These are phyloP conservation scores for Rallus crepitans DNA, from an alignment of 2,797 vertebrate genomes.

Conservation along the genomic window DNA sequence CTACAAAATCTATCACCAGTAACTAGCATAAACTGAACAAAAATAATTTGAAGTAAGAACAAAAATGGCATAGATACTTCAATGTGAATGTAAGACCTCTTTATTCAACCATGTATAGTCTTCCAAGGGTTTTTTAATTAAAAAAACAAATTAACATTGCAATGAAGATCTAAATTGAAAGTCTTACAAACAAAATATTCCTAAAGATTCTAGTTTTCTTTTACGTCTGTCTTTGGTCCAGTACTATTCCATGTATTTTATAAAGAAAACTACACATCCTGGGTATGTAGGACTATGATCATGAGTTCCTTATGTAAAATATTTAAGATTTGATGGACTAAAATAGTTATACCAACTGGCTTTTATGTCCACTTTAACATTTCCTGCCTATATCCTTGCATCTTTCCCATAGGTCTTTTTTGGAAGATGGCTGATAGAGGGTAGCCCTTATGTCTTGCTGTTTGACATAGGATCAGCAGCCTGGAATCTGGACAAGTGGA, in stretches of 20 bases:
- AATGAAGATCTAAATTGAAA: neutral
- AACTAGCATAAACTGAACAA: neutral
- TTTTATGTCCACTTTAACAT: neutral
- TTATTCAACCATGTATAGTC: neutral
- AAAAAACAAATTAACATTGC: neutral
- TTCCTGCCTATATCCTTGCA: neutral
- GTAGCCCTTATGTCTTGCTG: constrained; percentile 92
- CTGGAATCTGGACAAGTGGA: constrained; percentile 95
- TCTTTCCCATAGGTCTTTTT: constrained; percentile 86
- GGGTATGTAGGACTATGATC: neutral
- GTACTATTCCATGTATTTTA: neutral
- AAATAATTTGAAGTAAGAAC: neutral
- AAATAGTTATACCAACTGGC: neutral
- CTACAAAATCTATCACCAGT: neutral
- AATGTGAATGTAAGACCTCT: neutral
- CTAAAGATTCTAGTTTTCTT: neutral
- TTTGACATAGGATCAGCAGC: constrained; percentile 91
- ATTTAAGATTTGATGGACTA: neutral
- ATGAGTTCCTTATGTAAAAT: neutral
- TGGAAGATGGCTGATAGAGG: constrained; percentile 96
- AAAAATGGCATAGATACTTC: neutral
- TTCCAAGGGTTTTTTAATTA: neutral
- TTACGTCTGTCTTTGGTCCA: neutral
- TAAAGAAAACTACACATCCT: neutral
- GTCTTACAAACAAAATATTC: neutral